Conservation (phyloP, 53 echinoderm and acorn worm species). For the Pentamera pediparva region DNA sequence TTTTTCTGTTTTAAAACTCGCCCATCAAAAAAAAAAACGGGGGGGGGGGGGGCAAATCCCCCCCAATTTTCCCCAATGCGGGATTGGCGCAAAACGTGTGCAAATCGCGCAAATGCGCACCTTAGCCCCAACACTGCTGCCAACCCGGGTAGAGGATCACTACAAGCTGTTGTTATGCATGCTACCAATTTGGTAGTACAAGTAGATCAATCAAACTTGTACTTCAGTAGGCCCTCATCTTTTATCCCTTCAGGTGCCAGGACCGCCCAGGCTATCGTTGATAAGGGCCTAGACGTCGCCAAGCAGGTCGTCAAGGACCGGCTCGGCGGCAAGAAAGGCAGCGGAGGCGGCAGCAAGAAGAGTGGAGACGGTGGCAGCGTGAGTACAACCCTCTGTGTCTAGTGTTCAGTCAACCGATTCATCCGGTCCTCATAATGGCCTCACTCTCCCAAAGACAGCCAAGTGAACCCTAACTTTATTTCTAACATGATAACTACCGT, state of each 20-base stretch:
- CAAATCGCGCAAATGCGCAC: background rate
- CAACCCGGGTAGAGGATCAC: no score
- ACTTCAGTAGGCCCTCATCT: background rate
- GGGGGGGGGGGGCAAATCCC: no score
- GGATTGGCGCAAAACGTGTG: background rate
- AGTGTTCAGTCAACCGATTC: background rate
- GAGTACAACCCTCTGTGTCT: background rate
- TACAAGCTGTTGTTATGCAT: background rate
- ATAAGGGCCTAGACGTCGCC: slow-evolving; percentile 55
- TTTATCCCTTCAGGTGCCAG: slow-evolving; percentile 67
- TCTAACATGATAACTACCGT: no score
- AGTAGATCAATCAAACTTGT: background rate
- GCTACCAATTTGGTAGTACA: background rate
- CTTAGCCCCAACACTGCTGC: background rate
- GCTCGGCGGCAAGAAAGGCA: slow-evolving; percentile 49
- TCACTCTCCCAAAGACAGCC: no score
- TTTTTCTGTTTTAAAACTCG: no score
- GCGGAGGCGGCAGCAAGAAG: slow-evolving; percentile 47
- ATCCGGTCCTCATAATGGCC: no score
- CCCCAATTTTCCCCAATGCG: background rate
- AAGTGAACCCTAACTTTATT: no score
- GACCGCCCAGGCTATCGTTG: slow-evolving; percentile 59
- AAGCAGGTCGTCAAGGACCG: slow-evolving; percentile 50
- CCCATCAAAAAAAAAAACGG: no score
- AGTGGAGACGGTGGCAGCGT: background rate